phyloP scores from a whole-genome alignment of 1,140 invertebrate species.

The Drosophila aff. region DNA sequence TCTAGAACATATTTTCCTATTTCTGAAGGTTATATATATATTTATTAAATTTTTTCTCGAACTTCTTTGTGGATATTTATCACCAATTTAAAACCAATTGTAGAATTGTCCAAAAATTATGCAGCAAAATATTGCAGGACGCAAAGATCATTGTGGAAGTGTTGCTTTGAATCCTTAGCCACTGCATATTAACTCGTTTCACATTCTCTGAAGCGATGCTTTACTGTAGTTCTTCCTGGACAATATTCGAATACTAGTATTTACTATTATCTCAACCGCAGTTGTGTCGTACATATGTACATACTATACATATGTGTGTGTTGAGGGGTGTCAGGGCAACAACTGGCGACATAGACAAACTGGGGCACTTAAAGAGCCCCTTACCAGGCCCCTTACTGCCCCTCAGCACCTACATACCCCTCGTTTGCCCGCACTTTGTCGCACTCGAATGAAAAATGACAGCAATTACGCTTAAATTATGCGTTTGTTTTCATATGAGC shows the following conservation, averaged over 20 bases:
- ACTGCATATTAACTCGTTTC: not conserved
- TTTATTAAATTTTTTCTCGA: too few species aligned
- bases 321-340: constrained; percentile 31
- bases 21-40: too few species aligned
- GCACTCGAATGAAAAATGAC: constrained; percentile 82
- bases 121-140: not conserved
- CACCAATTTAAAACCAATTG: not conserved
- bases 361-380: constrained; percentile 57
- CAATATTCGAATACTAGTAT: constrained; percentile 4
- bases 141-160: not conserved
- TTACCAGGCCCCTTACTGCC: not conserved
- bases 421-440: constrained; percentile 27
- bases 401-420: not conserved
- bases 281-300: not conserved
- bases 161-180: not conserved
- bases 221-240: not conserved
- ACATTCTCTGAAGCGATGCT: too few species aligned
- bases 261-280: constrained; percentile 16
- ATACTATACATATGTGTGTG: not conserved
- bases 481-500: constrained; percentile 83
- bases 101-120: not conserved
- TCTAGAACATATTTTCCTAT: too few species aligned
- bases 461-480: constrained; percentile 85
- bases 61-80: not conserved
- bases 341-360: constrained; percentile 66